A percentile compares a stretch with the other conserved stretches of the same genome.
phyloP scores from a whole-genome alignment of 2,797 vertebrate species.

The Odontamblyopus rebecca region DNA sequence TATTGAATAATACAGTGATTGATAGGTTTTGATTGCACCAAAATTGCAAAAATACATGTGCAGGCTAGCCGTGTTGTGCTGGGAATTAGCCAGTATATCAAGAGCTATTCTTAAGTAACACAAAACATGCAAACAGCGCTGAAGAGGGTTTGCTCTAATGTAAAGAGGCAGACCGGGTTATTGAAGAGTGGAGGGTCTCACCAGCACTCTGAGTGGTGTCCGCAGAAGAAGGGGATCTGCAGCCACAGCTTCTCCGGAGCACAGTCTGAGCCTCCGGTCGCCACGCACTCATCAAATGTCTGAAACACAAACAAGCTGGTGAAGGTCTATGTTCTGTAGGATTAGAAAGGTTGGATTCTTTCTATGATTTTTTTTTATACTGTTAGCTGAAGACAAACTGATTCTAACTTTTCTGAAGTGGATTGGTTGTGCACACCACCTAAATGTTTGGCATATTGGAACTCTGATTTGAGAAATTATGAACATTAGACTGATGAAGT shows the following conservation, averaged over 20 bases:
- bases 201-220: conserved; percentile 97
- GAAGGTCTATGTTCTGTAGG: too few relatives aligned
- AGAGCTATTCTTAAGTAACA: background rate
- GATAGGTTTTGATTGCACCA: too few relatives aligned
- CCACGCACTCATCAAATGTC: conserved; percentile 97
- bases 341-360: background rate
- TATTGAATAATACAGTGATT: too few relatives aligned
- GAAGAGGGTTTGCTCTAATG: too few relatives aligned
- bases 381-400: too few relatives aligned
- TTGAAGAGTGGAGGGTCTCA: conserved; percentile 60
- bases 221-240: conserved; percentile 97
- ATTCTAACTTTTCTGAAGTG: too few relatives aligned
- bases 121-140: background rate
- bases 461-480: too few relatives aligned
- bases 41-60: background rate
- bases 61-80: background rate
- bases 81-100: background rate
- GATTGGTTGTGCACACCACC: too few relatives aligned
- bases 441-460: too few relatives aligned
- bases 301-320: conserved; percentile 62
- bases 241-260: conserved; percentile 97
- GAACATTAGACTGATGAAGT: too few relatives aligned
- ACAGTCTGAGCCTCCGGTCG: conserved; percentile 92
- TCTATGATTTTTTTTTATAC: too few relatives aligned
- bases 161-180: too few relatives aligned